These are phyloP conservation scores for Eupristina koningsbergeri DNA, from an alignment of 1,140 invertebrate genomes.

Conservation along the genomic window DNA sequence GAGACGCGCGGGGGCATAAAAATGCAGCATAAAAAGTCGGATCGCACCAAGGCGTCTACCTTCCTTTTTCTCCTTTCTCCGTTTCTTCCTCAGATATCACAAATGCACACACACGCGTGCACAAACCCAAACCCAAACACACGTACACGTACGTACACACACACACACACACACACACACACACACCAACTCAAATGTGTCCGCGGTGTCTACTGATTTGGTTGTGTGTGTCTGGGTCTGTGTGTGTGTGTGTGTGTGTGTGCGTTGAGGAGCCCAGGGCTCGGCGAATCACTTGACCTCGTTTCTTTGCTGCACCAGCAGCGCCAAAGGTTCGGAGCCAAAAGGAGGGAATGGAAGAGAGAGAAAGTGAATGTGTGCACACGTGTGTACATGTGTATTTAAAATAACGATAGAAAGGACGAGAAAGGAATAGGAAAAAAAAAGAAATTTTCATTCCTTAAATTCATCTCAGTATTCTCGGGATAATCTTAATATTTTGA, in stretches of 20 bases:
- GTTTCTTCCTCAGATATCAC: constrained; percentile 34
- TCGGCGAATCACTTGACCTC: constrained; percentile 48
- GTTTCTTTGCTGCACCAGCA: constrained; percentile 36
- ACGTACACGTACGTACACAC: background rate
- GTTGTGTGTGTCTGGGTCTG: background rate
- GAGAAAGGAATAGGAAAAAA: constrained; percentile 4
- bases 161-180: no score
- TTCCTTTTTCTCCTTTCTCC: constrained; percentile 45
- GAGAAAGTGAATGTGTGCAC: background rate
- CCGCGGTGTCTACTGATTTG: background rate
- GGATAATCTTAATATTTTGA: background rate
- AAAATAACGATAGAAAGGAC: background rate
- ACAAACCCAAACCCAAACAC: no score
- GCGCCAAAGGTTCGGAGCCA: background rate
- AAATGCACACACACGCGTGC: no score
- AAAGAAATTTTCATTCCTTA: background rate
- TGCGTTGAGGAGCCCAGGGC: constrained; percentile 21
- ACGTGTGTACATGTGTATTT: background rate
- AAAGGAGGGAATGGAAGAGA: background rate
- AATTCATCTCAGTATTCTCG: background rate
- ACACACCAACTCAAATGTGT: background rate
- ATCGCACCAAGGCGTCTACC: constrained; percentile 16
- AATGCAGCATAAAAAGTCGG: constrained; percentile 22
- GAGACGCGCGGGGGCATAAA: constrained; percentile 34
- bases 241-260: background rate